Evolutionary conservation across 1,140 invertebrate genomes (phyloP).

Genomic region (Temnothorax curvispinosus): DNA sequence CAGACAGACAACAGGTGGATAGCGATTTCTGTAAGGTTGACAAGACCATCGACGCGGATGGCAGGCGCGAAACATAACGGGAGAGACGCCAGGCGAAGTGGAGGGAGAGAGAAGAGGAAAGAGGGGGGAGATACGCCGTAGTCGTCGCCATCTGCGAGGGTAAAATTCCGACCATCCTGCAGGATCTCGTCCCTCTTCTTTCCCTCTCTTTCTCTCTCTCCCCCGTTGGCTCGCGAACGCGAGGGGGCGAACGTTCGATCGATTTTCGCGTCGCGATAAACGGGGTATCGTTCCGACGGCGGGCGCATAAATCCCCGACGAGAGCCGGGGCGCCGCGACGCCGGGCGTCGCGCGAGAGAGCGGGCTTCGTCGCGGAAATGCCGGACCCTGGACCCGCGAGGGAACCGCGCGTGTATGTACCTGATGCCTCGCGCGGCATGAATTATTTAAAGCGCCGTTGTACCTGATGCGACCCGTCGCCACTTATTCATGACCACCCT

Average conservation of each 20-base stretch:
- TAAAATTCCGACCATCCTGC: slow-evolving; percentile 42
- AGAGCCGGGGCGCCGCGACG: slow-evolving; percentile 47
- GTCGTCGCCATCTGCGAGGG: slow-evolving; percentile 19
- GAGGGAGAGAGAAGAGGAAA: no score
- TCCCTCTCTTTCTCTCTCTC: not conserved
- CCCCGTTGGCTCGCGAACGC: not conserved
- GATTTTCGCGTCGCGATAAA: slow-evolving; percentile 61
- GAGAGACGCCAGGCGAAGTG: not conserved
- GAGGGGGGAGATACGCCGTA: not conserved
- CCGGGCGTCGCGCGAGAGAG: slow-evolving; percentile 37
- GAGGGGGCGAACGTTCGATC: slow-evolving; percentile 37
- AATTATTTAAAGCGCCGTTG: slow-evolving; percentile 54
- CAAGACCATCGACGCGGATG: slow-evolving; percentile 41
- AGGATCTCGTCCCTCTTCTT: not conserved
- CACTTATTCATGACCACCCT: not conserved
- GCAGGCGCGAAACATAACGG: slow-evolving; percentile 38
- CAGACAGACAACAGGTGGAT: slow-evolving; percentile 57
- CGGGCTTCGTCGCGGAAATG: not conserved
- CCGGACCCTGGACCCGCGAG: slow-evolving; percentile 30
- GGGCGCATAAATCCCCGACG: slow-evolving; percentile 48
- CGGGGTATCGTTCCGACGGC: slow-evolving; percentile 32
- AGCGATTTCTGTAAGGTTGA: slow-evolving; percentile 53
- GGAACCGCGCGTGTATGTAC: slow-evolving; percentile 12
- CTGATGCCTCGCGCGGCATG: slow-evolving; percentile 35
- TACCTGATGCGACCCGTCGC: not conserved